Percentiles rank a stretch among this genome's conserved stretches.
Evolutionary conservation across 2,888 invertebrate genomes (phyloP).

Genomic region (Apamea sordens): DNA sequence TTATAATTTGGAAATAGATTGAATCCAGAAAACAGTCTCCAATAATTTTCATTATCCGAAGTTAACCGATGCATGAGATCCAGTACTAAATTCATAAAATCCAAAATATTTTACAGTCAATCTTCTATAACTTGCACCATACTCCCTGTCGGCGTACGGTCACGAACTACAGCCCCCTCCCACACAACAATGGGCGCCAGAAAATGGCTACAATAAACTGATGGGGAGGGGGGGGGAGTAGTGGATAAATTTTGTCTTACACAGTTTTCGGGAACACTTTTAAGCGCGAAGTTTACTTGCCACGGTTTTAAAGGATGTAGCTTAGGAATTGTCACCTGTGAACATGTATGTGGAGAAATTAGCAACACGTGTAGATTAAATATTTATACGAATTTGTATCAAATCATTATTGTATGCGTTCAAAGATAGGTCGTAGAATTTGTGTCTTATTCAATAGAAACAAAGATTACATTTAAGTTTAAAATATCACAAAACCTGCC

Average conservation of each 20-base stretch:
- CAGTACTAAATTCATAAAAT: too few relatives aligned
- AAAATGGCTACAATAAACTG: conserved; percentile 78
- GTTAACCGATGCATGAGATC: too few relatives aligned
- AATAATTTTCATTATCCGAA: too few relatives aligned
- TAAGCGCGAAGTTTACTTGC: conserved; percentile 52
- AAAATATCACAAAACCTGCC: not conserved
- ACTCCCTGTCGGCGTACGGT: conserved; percentile 59
- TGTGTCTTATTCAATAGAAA: not conserved
- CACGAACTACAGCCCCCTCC: conserved; percentile 70
- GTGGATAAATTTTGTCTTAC: conserved; percentile 74
- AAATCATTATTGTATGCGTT: too few relatives aligned
- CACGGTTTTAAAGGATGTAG: not conserved
- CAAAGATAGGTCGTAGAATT: too few relatives aligned
- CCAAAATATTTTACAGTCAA: too few relatives aligned
- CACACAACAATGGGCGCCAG: conserved; percentile 71
- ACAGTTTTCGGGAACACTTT: conserved; percentile 62
- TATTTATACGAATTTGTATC: not conserved
- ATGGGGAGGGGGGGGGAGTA: conserved; percentile 48
- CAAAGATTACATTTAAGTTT: not conserved
- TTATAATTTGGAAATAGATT: too few relatives aligned
- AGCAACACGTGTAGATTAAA: not conserved
- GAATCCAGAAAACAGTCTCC: too few relatives aligned
- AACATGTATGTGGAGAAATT: not conserved
- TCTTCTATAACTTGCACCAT: conserved; percentile 48
- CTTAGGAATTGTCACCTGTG: not conserved